Percentiles rank a stretch among this genome's conserved stretches.
These are phyloP conservation scores for Plemyria rubiginata DNA, from an alignment of 2,888 invertebrate species.

Conservation along the genomic window DNA sequence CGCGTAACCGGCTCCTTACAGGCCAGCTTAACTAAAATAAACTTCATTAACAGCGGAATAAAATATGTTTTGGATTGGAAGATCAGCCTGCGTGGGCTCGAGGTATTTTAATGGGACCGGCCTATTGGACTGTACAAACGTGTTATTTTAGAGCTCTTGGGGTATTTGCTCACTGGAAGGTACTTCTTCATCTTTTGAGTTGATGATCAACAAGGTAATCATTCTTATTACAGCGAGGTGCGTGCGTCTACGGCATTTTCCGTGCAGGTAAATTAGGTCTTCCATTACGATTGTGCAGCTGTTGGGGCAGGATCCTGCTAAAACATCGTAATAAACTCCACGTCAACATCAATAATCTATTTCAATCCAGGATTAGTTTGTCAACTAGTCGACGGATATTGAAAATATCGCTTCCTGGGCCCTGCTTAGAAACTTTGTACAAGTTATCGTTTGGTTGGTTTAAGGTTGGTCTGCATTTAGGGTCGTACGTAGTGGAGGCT, in stretches of 20 bases:
- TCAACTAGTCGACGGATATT: conserved; percentile 29
- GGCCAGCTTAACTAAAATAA: conserved; percentile 32
- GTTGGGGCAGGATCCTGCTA: too few species aligned
- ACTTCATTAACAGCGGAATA: conserved; percentile 45
- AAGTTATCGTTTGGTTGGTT: too few species aligned
- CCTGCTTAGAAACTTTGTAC: conserved; percentile 17
- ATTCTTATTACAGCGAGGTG: too few species aligned
- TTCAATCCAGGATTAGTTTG: conserved; percentile 33
- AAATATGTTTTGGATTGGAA: conserved; percentile 48
- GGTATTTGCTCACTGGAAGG: conserved; percentile 29
- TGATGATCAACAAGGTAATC: too few species aligned
- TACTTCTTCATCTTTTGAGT: too few species aligned
- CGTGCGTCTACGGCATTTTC: too few species aligned
- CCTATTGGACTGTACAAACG: conserved; percentile 50
- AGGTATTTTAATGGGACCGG: conserved; percentile 67
- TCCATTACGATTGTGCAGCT: too few species aligned
- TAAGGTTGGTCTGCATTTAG: not conserved
- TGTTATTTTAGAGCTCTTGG: conserved; percentile 42
- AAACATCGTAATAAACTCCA: conserved; percentile 16
- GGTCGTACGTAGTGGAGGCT: not conserved
- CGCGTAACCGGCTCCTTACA: conserved; percentile 45
- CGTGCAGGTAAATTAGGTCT: too few species aligned
- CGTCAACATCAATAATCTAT: conserved; percentile 35
- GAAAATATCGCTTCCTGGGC: conserved; percentile 24
- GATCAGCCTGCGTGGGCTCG: conserved; percentile 53